phyloP scores from a whole-genome alignment of 1,140 invertebrate species.

The Tribolium castaneum region DNA sequence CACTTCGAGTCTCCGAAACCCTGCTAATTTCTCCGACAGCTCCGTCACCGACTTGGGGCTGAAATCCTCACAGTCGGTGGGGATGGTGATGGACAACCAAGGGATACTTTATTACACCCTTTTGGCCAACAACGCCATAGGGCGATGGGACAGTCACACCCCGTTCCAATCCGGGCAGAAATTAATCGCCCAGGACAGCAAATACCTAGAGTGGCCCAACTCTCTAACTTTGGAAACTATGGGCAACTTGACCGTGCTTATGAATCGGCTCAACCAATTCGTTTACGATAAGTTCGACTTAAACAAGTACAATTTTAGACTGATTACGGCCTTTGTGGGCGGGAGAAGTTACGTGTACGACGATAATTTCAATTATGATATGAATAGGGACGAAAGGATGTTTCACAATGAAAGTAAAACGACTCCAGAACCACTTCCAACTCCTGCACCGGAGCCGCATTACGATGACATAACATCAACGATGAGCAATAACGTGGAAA shows the following conservation, averaged over 20 bases:
- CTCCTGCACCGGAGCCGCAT: constrained; percentile 56
- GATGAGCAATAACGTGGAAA: background rate
- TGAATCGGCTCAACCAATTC: constrained; percentile 75
- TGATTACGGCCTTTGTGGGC: constrained; percentile 62
- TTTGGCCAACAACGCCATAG: constrained; percentile 73
- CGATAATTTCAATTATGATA: constrained; percentile 35
- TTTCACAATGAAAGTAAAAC: background rate
- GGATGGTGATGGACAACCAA: constrained; percentile 77
- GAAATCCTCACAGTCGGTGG: constrained; percentile 75
- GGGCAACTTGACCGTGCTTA: constrained; percentile 73
- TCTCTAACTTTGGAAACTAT: constrained; percentile 74
- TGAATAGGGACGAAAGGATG: background rate
- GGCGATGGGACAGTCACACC: constrained; percentile 72
- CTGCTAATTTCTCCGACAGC: constrained; percentile 53
- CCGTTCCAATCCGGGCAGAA: constrained; percentile 63
- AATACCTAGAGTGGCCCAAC: constrained; percentile 78
- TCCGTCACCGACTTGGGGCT: constrained; percentile 69
- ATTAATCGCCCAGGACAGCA: constrained; percentile 73
- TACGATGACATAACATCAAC: background rate
- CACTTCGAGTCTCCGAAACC: constrained; percentile 69
- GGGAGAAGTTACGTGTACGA: constrained; percentile 74
- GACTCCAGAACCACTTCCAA: constrained; percentile 46
- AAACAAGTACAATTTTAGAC: constrained; percentile 61
- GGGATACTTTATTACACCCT: constrained; percentile 76
- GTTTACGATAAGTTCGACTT: constrained; percentile 54